Evolutionary conservation across 2,888 invertebrate species (phyloP).

Genomic region (Synergus umbraculus): DNA sequence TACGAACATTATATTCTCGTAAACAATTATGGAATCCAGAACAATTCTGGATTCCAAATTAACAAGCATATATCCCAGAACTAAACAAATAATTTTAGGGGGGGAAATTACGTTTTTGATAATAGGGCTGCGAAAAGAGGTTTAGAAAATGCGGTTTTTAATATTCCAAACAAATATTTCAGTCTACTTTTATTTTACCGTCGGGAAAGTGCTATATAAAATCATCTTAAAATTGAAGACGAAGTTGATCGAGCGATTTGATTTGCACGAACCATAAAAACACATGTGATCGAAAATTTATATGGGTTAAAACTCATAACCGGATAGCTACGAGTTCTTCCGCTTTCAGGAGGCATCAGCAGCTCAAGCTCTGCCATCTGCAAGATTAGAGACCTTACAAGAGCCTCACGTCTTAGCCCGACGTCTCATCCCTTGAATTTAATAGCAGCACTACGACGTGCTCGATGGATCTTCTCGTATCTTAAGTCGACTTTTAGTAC

Average conservation of each 20-base stretch:
- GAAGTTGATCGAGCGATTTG: background rate
- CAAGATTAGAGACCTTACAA: constrained; percentile 1
- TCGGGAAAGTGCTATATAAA: background rate
- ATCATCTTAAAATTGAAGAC: background rate
- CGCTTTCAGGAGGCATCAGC: background rate
- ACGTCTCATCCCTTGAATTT: constrained; percentile 4
- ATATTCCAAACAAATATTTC: too few relatives aligned
- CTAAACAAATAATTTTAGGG: too few relatives aligned
- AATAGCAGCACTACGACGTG: constrained; percentile 7
- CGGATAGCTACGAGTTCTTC: background rate
- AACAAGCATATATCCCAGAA: too few relatives aligned
- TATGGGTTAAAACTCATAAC: background rate
- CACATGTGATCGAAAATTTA: background rate
- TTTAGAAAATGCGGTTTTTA: too few relatives aligned
- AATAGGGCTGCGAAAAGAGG: too few relatives aligned
- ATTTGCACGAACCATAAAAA: background rate
- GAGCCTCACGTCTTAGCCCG: background rate
- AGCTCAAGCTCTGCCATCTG: background rate
- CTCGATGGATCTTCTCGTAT: background rate
- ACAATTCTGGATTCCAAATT: too few relatives aligned
- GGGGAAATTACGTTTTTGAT: too few relatives aligned
- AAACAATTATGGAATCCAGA: too few relatives aligned
- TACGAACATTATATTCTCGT: too few relatives aligned
- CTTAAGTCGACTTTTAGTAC: background rate
- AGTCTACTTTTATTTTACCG: too few relatives aligned